These are phyloP conservation scores for Mus minutoides DNA, from an alignment of 2,797 vertebrate species.

Conservation along the genomic window DNA sequence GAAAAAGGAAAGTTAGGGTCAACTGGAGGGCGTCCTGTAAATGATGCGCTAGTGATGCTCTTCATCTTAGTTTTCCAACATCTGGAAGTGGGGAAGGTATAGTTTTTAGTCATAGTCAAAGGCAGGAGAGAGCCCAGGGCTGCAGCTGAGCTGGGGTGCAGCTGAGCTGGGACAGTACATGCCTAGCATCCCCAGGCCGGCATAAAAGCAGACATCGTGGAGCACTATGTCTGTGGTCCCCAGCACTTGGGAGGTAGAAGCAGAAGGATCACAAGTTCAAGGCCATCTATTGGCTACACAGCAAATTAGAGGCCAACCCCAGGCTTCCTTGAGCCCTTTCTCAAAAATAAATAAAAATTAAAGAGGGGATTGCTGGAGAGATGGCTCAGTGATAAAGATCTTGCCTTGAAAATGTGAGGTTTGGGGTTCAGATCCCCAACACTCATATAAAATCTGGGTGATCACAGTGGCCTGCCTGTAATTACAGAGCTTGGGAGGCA, in stretches of 20 bases:
- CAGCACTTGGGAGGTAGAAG: not conserved
- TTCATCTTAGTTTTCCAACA: not conserved
- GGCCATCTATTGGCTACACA: not conserved
- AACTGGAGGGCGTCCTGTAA: not conserved
- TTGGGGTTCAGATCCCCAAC: not conserved
- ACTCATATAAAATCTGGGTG: not conserved
- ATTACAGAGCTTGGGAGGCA: not conserved
- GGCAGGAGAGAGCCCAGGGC: not conserved
- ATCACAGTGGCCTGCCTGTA: not conserved
- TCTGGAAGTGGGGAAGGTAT: not conserved
- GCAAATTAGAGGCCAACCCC: not conserved
- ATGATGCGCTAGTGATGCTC: not conserved
- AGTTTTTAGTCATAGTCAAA: not conserved
- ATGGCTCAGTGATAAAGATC: not conserved
- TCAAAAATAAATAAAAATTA: not conserved
- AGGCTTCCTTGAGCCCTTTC: not conserved
- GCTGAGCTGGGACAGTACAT: too few relatives aligned
- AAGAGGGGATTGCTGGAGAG: not conserved
- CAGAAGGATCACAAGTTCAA: not conserved
- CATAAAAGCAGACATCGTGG: not conserved
- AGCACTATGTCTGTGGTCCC: not conserved
- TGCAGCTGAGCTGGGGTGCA: not conserved
- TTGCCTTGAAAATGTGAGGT: not conserved
- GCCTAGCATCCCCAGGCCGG: not conserved
- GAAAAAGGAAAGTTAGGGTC: not conserved